Evolutionary conservation across 2,797 vertebrate genomes (phyloP).

Genomic region (Pampus argenteus): DNA sequence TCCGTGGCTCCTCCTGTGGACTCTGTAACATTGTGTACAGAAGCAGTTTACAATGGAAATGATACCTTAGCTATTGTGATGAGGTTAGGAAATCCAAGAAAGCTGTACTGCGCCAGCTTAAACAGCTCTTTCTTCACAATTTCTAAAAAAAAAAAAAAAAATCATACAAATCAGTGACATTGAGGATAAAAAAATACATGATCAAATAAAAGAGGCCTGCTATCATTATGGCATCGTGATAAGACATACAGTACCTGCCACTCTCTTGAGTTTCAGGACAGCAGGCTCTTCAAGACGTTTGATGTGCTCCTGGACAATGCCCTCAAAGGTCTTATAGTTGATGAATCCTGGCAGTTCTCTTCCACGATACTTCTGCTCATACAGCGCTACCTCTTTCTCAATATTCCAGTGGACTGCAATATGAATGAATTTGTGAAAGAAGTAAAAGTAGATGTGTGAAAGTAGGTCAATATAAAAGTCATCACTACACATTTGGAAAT

Average conservation of each 20-base stretch:
- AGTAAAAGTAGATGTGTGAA: too few relatives aligned
- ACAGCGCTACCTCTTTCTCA: constrained; percentile 59
- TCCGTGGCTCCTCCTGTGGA: background rate
- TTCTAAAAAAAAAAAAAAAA: background rate
- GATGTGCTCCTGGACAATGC: constrained; percentile 85
- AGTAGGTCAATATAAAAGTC: background rate
- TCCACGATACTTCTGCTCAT: constrained; percentile 86
- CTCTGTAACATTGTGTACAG: background rate
- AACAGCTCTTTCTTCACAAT: constrained; percentile 77
- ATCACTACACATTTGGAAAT: too few relatives aligned
- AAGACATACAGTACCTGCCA: constrained; percentile 79
- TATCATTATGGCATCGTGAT: background rate
- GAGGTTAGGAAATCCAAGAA: constrained; percentile 86
- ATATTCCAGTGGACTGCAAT: constrained; percentile 35
- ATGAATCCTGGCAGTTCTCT: constrained; percentile 89
- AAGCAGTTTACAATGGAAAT: background rate
- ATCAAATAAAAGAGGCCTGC: background rate
- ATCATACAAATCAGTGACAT: background rate
- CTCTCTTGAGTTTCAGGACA: constrained; percentile 74
- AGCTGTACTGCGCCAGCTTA: constrained; percentile 76
- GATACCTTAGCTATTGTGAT: constrained; percentile 85
- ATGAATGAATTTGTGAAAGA: constrained; percentile 2
- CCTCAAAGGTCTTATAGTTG: constrained; percentile 90
- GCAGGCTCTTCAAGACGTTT: constrained; percentile 86
- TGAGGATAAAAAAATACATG: background rate